Evolutionary conservation across 2,113 vertebrate species (phyloP), one percentile per base, ranked within the genome.

Genomic region (Boleophthalmus pectinirostris): DNA sequence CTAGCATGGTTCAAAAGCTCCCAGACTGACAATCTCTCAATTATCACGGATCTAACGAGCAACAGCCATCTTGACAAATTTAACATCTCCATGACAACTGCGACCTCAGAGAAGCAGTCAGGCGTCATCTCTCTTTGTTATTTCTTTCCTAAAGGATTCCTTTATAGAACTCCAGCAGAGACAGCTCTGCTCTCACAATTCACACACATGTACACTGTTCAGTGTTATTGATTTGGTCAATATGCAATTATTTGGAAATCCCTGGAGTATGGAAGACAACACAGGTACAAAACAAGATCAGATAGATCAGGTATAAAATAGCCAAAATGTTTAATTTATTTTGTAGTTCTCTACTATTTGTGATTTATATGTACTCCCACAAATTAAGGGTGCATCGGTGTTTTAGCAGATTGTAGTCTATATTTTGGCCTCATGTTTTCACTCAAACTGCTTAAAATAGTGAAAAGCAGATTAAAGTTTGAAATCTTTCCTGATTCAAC

Each of bases 1-100:
- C 56, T 58, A 23, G 56, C 56, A 65, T 46, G 70, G 66, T 72
- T 82, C 77, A 57, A 66, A 84, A 53, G 82, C 75, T 82, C 75
- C n/a, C 66, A 72, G 79, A 82, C 75, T 79, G 77, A 73, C 75
- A 74, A 81, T 84, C 83, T 49, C 82, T 81, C 70, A 87, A 89
- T 89, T 81, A 82, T 86, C 74, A 81, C 53, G 21, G 53, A 70
- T 65, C 68, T 86, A 81, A 88, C 79, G 82, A 84, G 78, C 81
- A 66, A 77, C 77, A 77, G 82, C 75, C 82, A 86, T 63, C 63
- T 71, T 75, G 73, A 82, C 80, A 82, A 58, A 58, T 58, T 58
- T 85, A 65, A 78, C 53, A 82, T 90, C 82, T 79, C 87, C 87
- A 89, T 85, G 89, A 91, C 88, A 88, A 89, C 87, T 21, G 16